Base-by-base conservation (phyloP, 2,113 vertebrate species). In the Ophiodon elongatus region DNA sequence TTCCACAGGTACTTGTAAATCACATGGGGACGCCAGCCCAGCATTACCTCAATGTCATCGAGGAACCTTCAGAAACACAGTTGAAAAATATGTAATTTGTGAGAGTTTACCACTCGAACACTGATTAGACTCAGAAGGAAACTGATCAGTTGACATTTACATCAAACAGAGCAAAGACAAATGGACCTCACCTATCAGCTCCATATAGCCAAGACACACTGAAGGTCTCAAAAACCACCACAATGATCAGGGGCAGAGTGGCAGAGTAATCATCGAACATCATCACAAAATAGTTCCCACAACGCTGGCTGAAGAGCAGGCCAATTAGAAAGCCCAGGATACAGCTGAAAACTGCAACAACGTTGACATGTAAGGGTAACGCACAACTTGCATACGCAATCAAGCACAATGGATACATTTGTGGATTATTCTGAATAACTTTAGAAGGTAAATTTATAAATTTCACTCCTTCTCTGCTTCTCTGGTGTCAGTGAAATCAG, bases 241-340 rank as follows among this genome's bases (percentile, higher is more conserved):
- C 95, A 1, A 96, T 91, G 66, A 97, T 93, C 71, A 97, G 93
- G 0, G 97, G 96, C 74, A 97, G 83, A 0, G 95, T 93, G 1
- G 93, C 95, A 1, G 97, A 97, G 88, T 96, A 96, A 56, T 97
- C 95, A 29, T 92, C 95, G 6, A 97, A 96, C 96, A 97, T 97
- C 6, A n/a, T 37, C 69, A 97, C 94, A 77, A 95, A 97, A 89
- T 97, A 97, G 93, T 94, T 94, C 33, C 97, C 96, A 33, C 95
- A 94, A n/a, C 95, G 94, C 77, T 94, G 95, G 3, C 93, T 94
- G 85, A 97, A 97, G 80, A 96, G 56, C 67, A 97, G 88, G 67
- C 96, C 94, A 0, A 95, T 92, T 80, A 96, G 2, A 50, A 96
- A 97, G 78, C 96, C 95, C 29, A 92, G 0, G 15, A 83, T 0